Evolutionary conservation across 2,888 invertebrate species (phyloP), one percentile per base, ranked within the genome.

Genomic region (Dicycla oo): DNA sequence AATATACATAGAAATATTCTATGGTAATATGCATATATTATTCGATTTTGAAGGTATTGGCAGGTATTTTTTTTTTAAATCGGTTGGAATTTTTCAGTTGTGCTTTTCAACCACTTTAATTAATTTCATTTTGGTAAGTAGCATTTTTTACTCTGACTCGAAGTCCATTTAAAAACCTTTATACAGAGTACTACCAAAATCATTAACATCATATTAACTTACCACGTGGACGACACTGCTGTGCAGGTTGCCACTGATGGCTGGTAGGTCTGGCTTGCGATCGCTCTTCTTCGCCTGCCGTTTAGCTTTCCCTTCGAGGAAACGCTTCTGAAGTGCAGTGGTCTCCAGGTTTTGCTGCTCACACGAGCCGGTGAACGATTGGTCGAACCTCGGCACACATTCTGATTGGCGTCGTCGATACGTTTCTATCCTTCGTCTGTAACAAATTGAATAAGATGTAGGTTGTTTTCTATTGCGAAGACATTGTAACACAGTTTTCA

Each of bases 261-360:
- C 91, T 45, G 94, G 96, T 86, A 95, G 88, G 87, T 95, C 94
- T 53, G 94, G 94, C 91, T 94, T 96, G 86, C 94, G 94, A 81
- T 94, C 96, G 91, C 97, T 98, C 96, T 98, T 98, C 95, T 98
- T 99, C 75, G 98, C 97, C 84, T 98, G 97, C 86, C 98, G 97
- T 94, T 99, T 99, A 84, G 98, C 97, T 93, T 98, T 99, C 92
- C 98, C 98, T 94, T 99, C 99, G 88, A 99, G 97, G 94, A 98
- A 99, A 82, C 98, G 97, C 94, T 99, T 98, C 93, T 98, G 98
- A 80, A 99, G 96, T 82, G 98, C 97, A 86, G 97, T 96, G 51
- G 99, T 99, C 93, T 99, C 99, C 94, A 98, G 97, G 87, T 98
- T 97, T 92, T 99, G 98, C 92, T 98, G 98, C 90, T 99, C 99